Evolutionary conservation across 2,888 invertebrate genomes (phyloP).

Genomic region (Eilema caniola): DNA sequence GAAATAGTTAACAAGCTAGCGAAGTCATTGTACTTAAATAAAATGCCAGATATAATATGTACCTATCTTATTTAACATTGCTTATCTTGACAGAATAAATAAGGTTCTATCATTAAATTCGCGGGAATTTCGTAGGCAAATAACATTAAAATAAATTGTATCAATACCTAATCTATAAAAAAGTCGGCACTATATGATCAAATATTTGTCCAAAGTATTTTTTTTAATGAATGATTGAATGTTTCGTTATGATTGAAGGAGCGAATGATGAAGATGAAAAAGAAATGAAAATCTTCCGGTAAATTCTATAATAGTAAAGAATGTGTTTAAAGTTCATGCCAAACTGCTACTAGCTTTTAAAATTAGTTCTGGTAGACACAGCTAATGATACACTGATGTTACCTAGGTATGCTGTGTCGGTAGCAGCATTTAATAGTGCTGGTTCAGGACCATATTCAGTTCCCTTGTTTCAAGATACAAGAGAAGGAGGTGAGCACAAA

Average conservation of each 20-base stretch:
- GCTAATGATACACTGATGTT: slow-evolving; percentile 3
- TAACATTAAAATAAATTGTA: not conserved
- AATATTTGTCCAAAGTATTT: not conserved
- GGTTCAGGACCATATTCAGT: slow-evolving; percentile 94
- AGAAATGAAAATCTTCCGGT: too few relatives aligned
- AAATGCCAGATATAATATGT: too few relatives aligned
- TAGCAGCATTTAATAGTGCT: slow-evolving; percentile 94
- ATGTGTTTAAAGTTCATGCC: not conserved
- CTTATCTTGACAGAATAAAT: not conserved
- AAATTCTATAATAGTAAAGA: too few relatives aligned
- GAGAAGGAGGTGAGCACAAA: slow-evolving; percentile 91
- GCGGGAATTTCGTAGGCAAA: not conserved
- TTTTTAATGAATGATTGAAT: too few relatives aligned
- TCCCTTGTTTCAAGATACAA: slow-evolving; percentile 92
- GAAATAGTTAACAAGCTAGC: not conserved
- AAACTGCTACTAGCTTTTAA: not conserved
- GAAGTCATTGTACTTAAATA: not conserved
- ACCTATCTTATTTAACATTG: not conserved
- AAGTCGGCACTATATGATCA: not conserved
- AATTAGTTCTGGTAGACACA: not conserved
- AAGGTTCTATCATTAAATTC: not conserved
- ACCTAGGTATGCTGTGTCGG: slow-evolving; percentile 92
- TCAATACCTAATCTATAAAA: not conserved
- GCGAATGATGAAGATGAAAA: too few relatives aligned
- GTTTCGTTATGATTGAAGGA: too few relatives aligned